Base-by-base conservation (phyloP, 2,113 vertebrate genomes). In the Ceyx melanurus region DNA sequence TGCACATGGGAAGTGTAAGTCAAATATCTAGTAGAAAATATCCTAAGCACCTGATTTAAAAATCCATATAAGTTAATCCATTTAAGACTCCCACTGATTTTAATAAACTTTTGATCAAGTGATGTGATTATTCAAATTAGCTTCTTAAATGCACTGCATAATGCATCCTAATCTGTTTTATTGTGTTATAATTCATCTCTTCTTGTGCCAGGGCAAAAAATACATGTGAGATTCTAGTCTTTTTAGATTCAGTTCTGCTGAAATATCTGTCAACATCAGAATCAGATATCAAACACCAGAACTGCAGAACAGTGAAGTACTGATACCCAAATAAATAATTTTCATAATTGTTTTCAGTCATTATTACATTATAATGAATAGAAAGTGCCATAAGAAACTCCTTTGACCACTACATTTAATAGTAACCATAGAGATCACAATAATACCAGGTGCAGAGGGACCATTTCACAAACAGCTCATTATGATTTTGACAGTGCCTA, bases 71-170 rank as follows among this genome's bases (percentile, higher is more conserved):
- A 65, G 15, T 28, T 86, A 82, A 84, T 86, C 45, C 35, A 45
- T 75, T 86, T 79, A 79, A 92, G 58, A 79, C 17, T 86, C 50
- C 22, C 33, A 58, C 37, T 76, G 61, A 42, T 86, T 68, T 88
- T 57, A 92, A 93, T 84, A 90, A 85, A 90, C 40, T 93, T 92
- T 82, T 86, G 71, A 96, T 90, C 73, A 84, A 93, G 33, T 1
- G 2, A 73, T 51, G 35, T 89, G 54, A 80, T 92, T 86, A 87
- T 94, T 94, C 37, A 94, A 89, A 94, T 87, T 90, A 91, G 12
- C 18, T 87, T 76, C 54, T 89, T 89, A 89, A 94, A 94, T 70
- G 54, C 79, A 70, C 70, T 87, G 19, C 82, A 58, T 87, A 95
- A 90, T 62, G 21, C 15, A 82, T 40, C 25, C 9, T 66, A 92